A percentile compares a stretch with the other conserved stretches of the same genome.
Conservation (phyloP, 1,140 invertebrate species). For the Musca vetustissima region DNA sequence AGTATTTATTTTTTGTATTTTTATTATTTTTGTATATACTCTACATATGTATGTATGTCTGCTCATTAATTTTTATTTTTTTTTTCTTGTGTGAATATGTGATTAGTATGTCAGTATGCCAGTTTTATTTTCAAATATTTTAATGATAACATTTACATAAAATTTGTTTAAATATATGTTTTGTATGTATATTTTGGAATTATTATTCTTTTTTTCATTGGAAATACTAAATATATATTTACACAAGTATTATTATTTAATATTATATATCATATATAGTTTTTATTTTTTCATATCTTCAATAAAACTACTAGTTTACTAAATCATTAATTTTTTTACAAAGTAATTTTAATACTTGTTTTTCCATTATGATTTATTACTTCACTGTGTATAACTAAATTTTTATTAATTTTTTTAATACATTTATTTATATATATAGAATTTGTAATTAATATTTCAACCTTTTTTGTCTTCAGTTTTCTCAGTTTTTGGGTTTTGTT, state of each 20-base stretch:
- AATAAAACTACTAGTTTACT: background rate
- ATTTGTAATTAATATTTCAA: constrained; percentile 9
- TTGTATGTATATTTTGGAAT: background rate
- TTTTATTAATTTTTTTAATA: too few species aligned
- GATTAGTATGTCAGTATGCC: constrained; percentile 3
- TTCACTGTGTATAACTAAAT: background rate
- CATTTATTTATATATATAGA: constrained; percentile 11
- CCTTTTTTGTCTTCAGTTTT: constrained; percentile 12
- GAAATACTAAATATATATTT: constrained; percentile 16
- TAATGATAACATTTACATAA: constrained; percentile 18
- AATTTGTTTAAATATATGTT: constrained; percentile 2
- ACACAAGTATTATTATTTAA: background rate
- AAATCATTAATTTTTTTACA: constrained; percentile 7
- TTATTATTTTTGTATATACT: background rate
- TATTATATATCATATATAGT: background rate
- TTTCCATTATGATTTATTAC: too few species aligned
- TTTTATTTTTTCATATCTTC: background rate
- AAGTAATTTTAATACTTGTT: constrained; percentile 10
- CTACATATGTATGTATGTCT: background rate
- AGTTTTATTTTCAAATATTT: background rate
- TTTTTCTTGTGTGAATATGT: background rate
- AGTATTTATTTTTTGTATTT: background rate
- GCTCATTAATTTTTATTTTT: too few species aligned
- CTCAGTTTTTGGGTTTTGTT: background rate
- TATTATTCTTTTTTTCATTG: background rate